A percentile compares a stretch with the other conserved stretches of the same genome.
These are phyloP conservation scores for Agrilus mali DNA, from an alignment of 2,888 invertebrate species.

Conservation along the genomic window DNA sequence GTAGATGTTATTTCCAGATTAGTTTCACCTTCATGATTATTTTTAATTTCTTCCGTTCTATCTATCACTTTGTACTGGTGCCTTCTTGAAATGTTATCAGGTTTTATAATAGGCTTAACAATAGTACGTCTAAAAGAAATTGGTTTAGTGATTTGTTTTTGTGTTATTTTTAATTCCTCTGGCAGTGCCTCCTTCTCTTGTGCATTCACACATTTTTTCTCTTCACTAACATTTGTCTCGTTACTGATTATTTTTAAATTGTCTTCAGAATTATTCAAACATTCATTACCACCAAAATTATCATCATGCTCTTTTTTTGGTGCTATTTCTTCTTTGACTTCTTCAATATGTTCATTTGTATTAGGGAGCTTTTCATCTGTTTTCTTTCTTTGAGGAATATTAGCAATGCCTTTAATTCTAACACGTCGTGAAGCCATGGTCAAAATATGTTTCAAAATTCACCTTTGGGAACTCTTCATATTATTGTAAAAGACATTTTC, in stretches of 20 bases:
- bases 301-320: conserved; percentile 4
- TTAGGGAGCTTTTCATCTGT: conserved; percentile 9
- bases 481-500: too few species aligned
- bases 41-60: too few species aligned
- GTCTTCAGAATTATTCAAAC: background rate
- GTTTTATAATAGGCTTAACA: too few species aligned
- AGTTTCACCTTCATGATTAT: too few species aligned
- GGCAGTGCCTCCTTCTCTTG: too few species aligned
- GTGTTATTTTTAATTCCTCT: too few species aligned
- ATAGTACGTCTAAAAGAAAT: too few species aligned
- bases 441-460: background rate
- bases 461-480: too few species aligned
- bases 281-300: background rate
- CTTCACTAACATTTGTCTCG: background rate
- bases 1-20: too few species aligned
- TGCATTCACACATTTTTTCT: conserved; percentile 13
- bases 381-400: conserved; percentile 46
- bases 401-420: conserved; percentile 61
- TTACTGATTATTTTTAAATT: background rate
- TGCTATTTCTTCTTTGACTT: conserved; percentile 29
- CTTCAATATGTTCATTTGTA: background rate
- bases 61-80: too few species aligned
- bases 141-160: too few species aligned
- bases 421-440: conserved; percentile 53
- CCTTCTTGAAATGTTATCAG: too few species aligned